phyloP scores from a whole-genome alignment of 2,113 vertebrate species.

The Prolemur simus region DNA sequence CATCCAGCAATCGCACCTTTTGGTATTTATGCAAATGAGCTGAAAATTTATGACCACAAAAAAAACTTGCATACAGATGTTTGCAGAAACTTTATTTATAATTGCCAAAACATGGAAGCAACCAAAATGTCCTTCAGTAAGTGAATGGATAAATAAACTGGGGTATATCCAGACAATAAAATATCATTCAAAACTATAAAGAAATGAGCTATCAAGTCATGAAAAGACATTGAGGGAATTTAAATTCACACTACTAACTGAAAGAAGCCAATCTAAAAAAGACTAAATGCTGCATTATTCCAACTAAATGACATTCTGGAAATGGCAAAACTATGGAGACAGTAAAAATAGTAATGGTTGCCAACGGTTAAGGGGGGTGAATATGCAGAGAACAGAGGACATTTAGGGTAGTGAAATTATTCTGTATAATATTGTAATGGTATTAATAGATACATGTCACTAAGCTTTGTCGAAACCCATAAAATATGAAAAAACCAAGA shows the following conservation, averaged over 20 bases:
- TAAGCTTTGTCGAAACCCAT: not conserved
- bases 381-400: not conserved
- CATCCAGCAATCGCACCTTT: not conserved
- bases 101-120: not conserved
- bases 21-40: not conserved
- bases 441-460: not conserved
- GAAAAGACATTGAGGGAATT: not conserved
- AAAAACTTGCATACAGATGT: not conserved
- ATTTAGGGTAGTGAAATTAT: not conserved
- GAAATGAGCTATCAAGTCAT: not conserved
- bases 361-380: rapidly evolving
- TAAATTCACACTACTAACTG: not conserved
- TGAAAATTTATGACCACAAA: not conserved
- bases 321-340: too few relatives aligned
- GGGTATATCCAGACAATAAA: not conserved
- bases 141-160: not conserved
- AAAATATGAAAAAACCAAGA: too few relatives aligned
- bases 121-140: not conserved
- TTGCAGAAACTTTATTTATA: not conserved
- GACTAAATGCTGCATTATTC: not conserved
- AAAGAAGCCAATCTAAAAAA: not conserved
- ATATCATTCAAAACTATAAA: not conserved
- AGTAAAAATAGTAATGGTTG: not conserved
- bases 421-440: not conserved
- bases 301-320: not conserved